phyloP scores from a whole-genome alignment of 2,888 invertebrate genomes.

The Eilema griseolum region DNA sequence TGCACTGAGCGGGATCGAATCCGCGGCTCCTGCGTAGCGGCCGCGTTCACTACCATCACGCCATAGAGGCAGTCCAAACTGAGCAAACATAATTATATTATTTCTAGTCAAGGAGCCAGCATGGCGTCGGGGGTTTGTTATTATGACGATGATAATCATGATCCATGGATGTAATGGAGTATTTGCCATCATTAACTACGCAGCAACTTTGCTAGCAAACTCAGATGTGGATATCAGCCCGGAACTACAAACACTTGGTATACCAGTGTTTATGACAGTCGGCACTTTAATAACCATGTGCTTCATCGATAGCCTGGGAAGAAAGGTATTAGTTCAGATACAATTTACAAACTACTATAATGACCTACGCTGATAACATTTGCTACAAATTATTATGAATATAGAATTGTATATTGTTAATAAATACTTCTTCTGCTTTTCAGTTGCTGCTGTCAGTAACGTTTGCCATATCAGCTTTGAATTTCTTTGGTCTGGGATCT shows the following conservation, averaged over 20 bases:
- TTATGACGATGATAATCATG: conserved; percentile 48
- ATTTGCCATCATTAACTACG: conserved; percentile 58
- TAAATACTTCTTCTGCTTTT: not conserved
- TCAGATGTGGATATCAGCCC: conserved; percentile 56
- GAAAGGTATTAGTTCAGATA: conserved; percentile 39
- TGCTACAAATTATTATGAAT: too few relatives aligned
- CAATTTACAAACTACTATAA: not conserved
- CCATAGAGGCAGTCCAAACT: too few relatives aligned
- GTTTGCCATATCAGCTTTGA: conserved; percentile 43
- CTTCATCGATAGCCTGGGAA: conserved; percentile 53
- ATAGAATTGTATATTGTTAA: not conserved
- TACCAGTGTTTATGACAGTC: conserved; percentile 60
- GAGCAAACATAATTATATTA: not conserved
- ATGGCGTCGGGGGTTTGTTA: conserved; percentile 59
- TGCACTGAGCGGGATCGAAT: too few relatives aligned
- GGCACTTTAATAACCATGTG: conserved; percentile 55
- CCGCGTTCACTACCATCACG: too few relatives aligned
- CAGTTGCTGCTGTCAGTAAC: conserved; percentile 55
- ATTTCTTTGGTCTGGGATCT: conserved; percentile 52
- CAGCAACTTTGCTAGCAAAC: conserved; percentile 54
- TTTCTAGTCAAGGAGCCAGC: conserved; percentile 62
- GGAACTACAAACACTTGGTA: conserved; percentile 55
- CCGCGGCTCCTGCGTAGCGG: too few relatives aligned
- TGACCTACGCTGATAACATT: too few relatives aligned
- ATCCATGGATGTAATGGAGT: conserved; percentile 58